phyloP scores from a whole-genome alignment of 1,140 invertebrate species.

The Periplaneta americana region DNA sequence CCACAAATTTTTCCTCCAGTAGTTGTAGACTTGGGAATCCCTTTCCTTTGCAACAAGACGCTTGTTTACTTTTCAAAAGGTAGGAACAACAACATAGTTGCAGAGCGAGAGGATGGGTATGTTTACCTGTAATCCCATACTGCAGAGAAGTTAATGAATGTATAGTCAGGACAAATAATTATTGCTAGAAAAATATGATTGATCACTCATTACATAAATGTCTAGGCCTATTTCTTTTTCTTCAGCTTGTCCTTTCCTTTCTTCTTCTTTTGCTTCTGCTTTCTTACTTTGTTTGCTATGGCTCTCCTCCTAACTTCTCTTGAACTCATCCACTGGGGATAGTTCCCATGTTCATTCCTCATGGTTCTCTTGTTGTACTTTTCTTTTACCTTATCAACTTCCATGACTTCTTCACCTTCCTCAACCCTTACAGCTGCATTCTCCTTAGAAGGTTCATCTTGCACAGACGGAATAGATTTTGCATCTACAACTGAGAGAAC shows the following conservation, averaged over 20 bases:
- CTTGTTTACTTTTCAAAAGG: too few relatives aligned
- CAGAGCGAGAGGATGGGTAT: too few relatives aligned
- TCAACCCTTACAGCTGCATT: conserved; percentile 21
- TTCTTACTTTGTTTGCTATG: background rate
- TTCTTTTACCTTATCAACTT: conserved; percentile 38
- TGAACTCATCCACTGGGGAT: conserved; percentile 54
- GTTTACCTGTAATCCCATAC: too few relatives aligned
- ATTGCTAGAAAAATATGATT: too few relatives aligned
- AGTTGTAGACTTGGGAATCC: too few relatives aligned
- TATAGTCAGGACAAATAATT: too few relatives aligned
- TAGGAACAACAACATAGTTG: too few relatives aligned
- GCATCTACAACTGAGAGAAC: background rate
- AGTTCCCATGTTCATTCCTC: conserved; percentile 54
- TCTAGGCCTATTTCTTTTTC: background rate
- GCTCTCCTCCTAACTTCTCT: conserved; percentile 43
- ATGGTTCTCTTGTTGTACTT: conserved; percentile 54
- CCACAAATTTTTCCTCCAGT: too few relatives aligned
- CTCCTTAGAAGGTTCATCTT: background rate
- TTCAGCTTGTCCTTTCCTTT: background rate
- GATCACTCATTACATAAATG: too few relatives aligned
- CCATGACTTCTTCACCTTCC: conserved; percentile 23
- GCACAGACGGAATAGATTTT: background rate
- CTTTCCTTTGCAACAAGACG: too few relatives aligned
- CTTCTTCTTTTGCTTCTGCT: background rate
- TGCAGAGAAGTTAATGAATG: too few relatives aligned